These are phyloP conservation scores for Phalanger gymnotis DNA, from an alignment of 2,797 vertebrate genomes.

Conservation along the genomic window DNA sequence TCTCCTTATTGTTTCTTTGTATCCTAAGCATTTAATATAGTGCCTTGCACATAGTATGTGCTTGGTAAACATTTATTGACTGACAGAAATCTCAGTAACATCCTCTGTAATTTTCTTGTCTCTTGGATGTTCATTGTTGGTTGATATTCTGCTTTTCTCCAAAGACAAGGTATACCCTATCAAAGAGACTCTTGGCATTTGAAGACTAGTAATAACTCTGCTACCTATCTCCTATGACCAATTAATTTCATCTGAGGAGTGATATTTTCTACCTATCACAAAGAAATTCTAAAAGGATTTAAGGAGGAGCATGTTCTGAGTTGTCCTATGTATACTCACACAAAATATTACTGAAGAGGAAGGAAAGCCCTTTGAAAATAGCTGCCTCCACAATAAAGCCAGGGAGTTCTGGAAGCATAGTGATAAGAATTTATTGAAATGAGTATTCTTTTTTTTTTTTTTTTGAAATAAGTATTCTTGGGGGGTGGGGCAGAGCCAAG, in stretches of 20 bases:
- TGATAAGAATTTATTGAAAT: not conserved
- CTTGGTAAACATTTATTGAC: not conserved
- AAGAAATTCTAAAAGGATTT: not conserved
- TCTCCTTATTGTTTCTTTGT: not conserved
- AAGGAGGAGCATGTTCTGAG: not conserved
- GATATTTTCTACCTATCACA: not conserved
- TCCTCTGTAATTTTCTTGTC: not conserved
- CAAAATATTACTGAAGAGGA: not conserved
- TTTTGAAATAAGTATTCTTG: too few relatives aligned
- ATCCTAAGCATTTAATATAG: not conserved
- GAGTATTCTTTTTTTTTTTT: not conserved
- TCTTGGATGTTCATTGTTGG: not conserved
- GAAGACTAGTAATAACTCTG: not conserved
- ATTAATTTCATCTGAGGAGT: not conserved
- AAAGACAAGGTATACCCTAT: not conserved
- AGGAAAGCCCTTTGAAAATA: not conserved
- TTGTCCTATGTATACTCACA: not conserved
- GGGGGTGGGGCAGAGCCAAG: too few relatives aligned
- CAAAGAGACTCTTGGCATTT: not conserved
- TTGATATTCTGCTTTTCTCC: not conserved
- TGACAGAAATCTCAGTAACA: not conserved
- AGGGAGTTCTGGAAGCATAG: not conserved
- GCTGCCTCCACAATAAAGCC: not conserved
- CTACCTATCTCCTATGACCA: not conserved
- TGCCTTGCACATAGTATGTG: not conserved